Conservation (phyloP, 2,113 vertebrate genomes). For the Muscicapa adusta region DNA sequence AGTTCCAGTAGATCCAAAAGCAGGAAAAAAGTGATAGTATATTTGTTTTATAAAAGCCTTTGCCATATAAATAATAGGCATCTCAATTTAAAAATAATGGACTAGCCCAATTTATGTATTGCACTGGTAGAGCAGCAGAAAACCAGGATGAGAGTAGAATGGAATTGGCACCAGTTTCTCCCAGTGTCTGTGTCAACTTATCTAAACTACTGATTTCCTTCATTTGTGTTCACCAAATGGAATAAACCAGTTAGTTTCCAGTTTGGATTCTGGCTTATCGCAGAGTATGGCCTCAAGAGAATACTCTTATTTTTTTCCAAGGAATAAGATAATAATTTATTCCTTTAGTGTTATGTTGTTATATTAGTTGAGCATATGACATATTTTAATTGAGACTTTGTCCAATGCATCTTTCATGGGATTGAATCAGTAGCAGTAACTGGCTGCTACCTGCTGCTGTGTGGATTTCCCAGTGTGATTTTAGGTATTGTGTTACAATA, state of each 20-base stretch:
- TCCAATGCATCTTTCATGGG: not conserved
- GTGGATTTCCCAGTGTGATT: not conserved
- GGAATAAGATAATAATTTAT: not conserved
- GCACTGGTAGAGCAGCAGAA: accelerated
- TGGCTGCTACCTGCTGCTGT: not conserved
- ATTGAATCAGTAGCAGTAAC: not conserved
- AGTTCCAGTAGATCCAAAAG: not conserved
- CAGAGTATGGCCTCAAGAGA: not conserved
- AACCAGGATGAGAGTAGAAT: not conserved
- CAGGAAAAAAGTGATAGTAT: not conserved
- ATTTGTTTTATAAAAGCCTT: not conserved
- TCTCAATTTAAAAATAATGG: not conserved
- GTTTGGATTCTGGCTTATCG: not conserved
- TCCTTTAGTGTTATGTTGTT: not conserved
- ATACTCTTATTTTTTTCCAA: not conserved
- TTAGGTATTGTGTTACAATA: constrained; percentile 1
- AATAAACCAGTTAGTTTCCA: not conserved
- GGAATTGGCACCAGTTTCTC: not conserved
- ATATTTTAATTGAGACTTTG: not conserved
- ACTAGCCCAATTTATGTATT: not conserved
- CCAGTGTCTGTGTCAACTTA: not conserved
- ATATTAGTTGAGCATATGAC: not conserved
- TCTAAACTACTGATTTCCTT: not conserved
- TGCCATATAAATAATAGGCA: not conserved
- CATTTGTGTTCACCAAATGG: not conserved